These are phyloP conservation scores for Trissolcus japonicus DNA, from an alignment of 2,888 invertebrate genomes.

Conservation along the genomic window DNA sequence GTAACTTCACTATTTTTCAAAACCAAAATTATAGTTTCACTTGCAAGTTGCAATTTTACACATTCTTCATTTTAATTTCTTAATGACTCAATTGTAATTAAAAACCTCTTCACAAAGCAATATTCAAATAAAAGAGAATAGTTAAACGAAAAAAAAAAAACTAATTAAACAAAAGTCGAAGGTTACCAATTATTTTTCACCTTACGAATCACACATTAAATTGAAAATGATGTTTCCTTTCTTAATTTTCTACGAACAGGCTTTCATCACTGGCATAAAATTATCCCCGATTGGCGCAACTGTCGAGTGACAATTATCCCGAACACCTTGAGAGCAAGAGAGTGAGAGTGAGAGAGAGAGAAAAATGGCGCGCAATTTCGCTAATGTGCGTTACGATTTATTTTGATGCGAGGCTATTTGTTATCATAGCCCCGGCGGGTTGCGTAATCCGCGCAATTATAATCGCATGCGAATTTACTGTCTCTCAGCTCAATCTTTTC, in stretches of 20 bases:
- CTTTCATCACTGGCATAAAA: constrained; percentile 14
- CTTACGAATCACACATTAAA: background rate
- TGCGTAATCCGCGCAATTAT: constrained; percentile 42
- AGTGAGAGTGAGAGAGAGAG: constrained; percentile 4
- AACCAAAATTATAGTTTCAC: too few relatives aligned
- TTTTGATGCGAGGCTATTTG: constrained; percentile 34
- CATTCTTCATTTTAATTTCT: too few relatives aligned
- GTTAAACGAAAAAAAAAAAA: too few relatives aligned
- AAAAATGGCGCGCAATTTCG: constrained; percentile 23
- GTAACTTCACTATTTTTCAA: too few relatives aligned
- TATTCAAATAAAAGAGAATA: too few relatives aligned
- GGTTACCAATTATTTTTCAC: too few relatives aligned
- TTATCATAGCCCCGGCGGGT: constrained; percentile 31
- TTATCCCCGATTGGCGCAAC: constrained; percentile 8
- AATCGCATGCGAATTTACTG: constrained; percentile 42
- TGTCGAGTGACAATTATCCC: too few relatives aligned
- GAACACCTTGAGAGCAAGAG: background rate
- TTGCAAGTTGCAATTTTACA: too few relatives aligned
- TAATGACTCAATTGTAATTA: too few relatives aligned
- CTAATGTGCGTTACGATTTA: constrained; percentile 19
- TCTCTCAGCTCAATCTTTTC: constrained; percentile 16
- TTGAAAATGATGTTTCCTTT: constrained; percentile 1
- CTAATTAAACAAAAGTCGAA: background rate
- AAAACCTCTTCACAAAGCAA: too few relatives aligned
- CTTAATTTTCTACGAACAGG: constrained; percentile 5